Evolutionary conservation across 2,113 vertebrate species (phyloP).

Genomic region (Halcyon senegalensis): DNA sequence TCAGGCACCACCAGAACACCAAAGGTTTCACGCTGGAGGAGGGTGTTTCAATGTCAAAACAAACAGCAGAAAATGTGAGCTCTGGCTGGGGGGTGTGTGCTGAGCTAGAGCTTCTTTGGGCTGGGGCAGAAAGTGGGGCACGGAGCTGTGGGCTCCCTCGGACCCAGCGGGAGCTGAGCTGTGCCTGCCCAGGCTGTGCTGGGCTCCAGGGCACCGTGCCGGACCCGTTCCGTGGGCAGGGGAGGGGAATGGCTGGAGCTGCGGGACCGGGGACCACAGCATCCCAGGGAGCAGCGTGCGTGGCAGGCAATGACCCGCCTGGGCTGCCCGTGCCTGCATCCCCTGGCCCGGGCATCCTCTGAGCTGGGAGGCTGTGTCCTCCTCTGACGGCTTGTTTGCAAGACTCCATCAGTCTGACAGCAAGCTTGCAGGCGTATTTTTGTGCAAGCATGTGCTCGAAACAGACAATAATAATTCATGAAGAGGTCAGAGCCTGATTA

Average conservation of each 20-base stretch:
- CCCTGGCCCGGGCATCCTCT: neutral
- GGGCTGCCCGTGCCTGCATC: accelerated
- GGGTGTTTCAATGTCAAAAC: neutral
- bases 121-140: neutral
- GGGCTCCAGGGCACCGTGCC: neutral
- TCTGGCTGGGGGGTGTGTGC: neutral
- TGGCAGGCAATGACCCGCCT: accelerated
- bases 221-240: neutral
- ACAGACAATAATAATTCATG: neutral
- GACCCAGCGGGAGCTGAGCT: neutral
- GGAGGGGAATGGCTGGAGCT: neutral
- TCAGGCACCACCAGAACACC: neutral
- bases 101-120: neutral
- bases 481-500: neutral
- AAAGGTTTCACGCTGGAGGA: neutral
- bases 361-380: neutral
- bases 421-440: neutral
- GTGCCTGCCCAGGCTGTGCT: neutral
- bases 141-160: neutral
- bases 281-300: neutral
- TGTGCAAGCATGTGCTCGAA: neutral
- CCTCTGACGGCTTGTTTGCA: neutral
- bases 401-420: accelerated
- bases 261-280: accelerated
- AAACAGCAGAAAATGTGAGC: conserved; percentile 1